These are phyloP conservation scores for Trichopria drosophilae DNA, from an alignment of 2,888 invertebrate genomes.

Conservation along the genomic window DNA sequence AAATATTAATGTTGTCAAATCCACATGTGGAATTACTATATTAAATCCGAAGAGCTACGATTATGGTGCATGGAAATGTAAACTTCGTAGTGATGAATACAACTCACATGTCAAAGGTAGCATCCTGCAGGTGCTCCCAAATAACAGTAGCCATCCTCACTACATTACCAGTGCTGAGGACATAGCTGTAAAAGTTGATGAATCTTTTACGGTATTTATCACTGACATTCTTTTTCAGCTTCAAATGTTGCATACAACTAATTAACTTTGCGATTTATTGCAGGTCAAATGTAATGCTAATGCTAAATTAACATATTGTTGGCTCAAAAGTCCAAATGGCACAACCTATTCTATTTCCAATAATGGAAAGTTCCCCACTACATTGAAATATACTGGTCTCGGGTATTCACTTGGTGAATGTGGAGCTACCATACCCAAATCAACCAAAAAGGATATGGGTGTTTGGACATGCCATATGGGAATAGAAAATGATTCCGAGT, in stretches of 20 bases:
- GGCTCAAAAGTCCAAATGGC: constrained; percentile 45
- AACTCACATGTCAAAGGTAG: too few relatives aligned
- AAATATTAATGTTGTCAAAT: too few relatives aligned
- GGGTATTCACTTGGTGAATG: constrained; percentile 44
- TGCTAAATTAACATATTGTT: constrained; percentile 41
- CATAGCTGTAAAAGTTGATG: constrained; percentile 34
- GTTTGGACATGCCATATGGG: constrained; percentile 46
- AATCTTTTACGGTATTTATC: constrained; percentile 37
- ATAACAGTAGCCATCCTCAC: not conserved
- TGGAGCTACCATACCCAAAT: constrained; percentile 35
- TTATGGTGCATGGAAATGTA: constrained; percentile 43
- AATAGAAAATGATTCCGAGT: constrained; percentile 35
- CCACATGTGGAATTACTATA: constrained; percentile 43
- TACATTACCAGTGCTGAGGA: not conserved
- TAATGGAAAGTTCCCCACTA: constrained; percentile 5
- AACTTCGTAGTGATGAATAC: constrained; percentile 20
- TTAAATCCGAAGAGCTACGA: constrained; percentile 32
- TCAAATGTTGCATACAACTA: too few relatives aligned
- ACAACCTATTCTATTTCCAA: constrained; percentile 37
- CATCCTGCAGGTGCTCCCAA: too few relatives aligned
- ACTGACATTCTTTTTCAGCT: too few relatives aligned
- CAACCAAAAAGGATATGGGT: constrained; percentile 37
- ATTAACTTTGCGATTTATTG: too few relatives aligned
- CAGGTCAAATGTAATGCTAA: constrained; percentile 41
- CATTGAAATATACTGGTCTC: constrained; percentile 39